Percentiles rank a stretch among this genome's conserved stretches.
Evolutionary conservation across 2,113 vertebrate genomes (phyloP).

Genomic region (Antennarius striatus): DNA sequence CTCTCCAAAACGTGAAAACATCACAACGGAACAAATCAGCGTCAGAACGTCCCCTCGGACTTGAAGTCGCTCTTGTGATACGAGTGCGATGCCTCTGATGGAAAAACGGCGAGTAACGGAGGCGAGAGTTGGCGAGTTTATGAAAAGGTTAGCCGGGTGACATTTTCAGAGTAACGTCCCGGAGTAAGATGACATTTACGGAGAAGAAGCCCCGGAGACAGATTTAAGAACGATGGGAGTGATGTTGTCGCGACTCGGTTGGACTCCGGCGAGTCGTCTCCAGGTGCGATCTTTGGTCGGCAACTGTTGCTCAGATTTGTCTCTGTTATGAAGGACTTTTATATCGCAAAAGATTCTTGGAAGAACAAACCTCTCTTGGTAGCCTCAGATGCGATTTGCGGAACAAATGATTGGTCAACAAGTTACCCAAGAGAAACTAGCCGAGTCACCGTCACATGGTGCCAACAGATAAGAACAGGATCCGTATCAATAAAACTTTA

Average conservation of each 20-base stretch:
- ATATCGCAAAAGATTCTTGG: too few species aligned
- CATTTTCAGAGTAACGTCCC: constrained; percentile 67
- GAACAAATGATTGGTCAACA: too few species aligned
- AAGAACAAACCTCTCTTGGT: too few species aligned
- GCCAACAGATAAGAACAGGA: too few species aligned
- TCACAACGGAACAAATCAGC: constrained; percentile 30
- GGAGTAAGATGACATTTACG: constrained; percentile 67
- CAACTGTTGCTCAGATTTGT: too few species aligned
- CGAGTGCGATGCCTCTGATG: constrained; percentile 56
- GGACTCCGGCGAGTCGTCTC: constrained; percentile 24
- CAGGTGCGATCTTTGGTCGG: constrained; percentile 14
- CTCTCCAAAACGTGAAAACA: constrained; percentile 54
- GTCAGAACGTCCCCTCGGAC: constrained; percentile 32
- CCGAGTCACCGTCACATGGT: too few species aligned
- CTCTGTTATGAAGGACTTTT: too few species aligned
- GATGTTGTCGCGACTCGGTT: background rate
- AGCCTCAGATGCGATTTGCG: too few species aligned
- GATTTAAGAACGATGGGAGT: constrained; percentile 14
- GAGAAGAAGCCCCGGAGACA: constrained; percentile 60
- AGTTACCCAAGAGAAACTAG: too few species aligned
- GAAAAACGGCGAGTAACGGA: constrained; percentile 51
- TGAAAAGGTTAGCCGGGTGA: constrained; percentile 61
- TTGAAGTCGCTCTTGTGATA: constrained; percentile 35
- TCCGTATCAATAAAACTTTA: constrained; percentile 21
- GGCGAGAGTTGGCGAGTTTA: constrained; percentile 57